phyloP scores from a whole-genome alignment of 2,113 vertebrate species.

The Eublepharis macularius region DNA sequence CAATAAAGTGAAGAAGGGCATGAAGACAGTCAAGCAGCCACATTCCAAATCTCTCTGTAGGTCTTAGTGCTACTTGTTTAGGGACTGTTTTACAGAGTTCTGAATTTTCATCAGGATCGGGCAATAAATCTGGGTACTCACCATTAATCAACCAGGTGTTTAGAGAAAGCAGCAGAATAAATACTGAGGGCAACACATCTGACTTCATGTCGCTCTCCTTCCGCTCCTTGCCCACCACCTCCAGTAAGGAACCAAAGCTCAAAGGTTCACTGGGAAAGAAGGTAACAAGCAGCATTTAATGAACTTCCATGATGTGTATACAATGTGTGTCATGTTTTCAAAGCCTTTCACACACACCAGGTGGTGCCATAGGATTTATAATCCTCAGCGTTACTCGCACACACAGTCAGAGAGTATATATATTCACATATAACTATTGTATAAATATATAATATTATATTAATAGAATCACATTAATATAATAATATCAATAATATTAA shows the following conservation, averaged over 20 bases:
- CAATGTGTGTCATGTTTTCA: conserved; percentile 1
- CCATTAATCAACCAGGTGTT: conserved; percentile 54
- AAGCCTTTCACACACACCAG: conserved; percentile 38
- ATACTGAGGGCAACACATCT: conserved; percentile 35
- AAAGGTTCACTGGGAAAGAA: conserved; percentile 72
- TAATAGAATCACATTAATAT: too few relatives aligned
- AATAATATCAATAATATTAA: too few relatives aligned
- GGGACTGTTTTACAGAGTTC: neutral
- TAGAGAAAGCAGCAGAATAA: conserved; percentile 65
- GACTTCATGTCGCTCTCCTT: conserved; percentile 62
- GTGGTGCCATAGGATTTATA: neutral
- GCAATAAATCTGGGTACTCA: conserved; percentile 53
- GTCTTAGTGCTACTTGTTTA: neutral
- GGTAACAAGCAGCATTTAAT: conserved; percentile 2
- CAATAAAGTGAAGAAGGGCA: neutral
- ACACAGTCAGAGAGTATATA: too few relatives aligned
- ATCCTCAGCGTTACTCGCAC: neutral
- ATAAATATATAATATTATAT: too few relatives aligned
- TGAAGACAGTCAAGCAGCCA: neutral
- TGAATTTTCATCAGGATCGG: conserved; percentile 24
- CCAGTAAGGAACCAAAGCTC: conserved; percentile 42
- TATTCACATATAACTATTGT: too few relatives aligned
- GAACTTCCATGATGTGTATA: fast-evolving
- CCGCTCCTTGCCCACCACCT: conserved; percentile 23
- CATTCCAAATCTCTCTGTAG: neutral